These are phyloP conservation scores for Pogonocherus hispidulus DNA, from an alignment of 2,888 invertebrate species.

Conservation along the genomic window DNA sequence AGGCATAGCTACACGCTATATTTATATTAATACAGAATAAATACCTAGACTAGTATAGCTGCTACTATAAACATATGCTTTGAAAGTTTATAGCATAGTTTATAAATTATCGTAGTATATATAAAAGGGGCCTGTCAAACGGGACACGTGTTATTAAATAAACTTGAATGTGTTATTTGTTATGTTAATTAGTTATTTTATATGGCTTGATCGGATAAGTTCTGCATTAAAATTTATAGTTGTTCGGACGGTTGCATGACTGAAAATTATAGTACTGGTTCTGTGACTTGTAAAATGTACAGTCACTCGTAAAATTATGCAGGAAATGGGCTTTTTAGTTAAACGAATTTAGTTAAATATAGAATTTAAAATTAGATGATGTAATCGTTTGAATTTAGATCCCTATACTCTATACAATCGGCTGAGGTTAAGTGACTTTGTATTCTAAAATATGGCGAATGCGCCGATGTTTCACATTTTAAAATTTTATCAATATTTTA, in stretches of 20 bases:
- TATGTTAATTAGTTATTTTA: conserved; percentile 5
- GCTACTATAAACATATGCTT: not conserved
- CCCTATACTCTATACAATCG: no score
- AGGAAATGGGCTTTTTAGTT: not conserved
- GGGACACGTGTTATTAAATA: not conserved
- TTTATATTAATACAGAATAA: no score
- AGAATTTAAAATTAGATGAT: not conserved
- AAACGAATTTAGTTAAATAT: not conserved
- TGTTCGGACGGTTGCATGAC: not conserved
- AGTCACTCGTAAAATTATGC: not conserved
- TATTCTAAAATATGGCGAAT: not conserved
- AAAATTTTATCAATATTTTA: no score
- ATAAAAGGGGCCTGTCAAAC: not conserved
- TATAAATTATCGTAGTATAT: not conserved
- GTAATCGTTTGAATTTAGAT: not conserved
- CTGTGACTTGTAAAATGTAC: not conserved
- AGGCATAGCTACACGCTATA: no score
- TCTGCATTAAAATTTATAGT: not conserved
- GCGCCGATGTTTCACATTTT: no score
- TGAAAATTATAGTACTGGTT: not conserved
- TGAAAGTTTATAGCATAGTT: not conserved
- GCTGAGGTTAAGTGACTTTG: no score
- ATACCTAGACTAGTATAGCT: not conserved
- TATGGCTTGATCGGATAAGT: not conserved
- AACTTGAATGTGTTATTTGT: conserved; percentile 2